A percentile compares a stretch with the other conserved stretches of the same genome.
Evolutionary conservation across 1,140 invertebrate genomes (phyloP).

Genomic region (Drosophila sp.): DNA sequence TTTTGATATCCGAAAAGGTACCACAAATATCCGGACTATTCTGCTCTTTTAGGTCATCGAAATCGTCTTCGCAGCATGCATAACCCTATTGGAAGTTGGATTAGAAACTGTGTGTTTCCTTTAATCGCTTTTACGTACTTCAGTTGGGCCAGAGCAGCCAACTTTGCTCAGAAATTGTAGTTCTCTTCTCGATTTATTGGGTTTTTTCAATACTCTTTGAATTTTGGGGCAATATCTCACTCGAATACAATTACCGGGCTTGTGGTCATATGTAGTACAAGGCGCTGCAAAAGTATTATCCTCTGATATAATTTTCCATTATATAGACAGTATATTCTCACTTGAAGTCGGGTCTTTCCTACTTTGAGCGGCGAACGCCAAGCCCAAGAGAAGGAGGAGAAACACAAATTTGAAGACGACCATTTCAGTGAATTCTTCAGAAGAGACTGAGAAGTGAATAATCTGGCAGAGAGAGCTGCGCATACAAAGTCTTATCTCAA

Average conservation of each 20-base stretch:
- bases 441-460: constrained; percentile 5
- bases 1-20: neutral
- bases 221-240: too few relatives aligned
- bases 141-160: too few relatives aligned
- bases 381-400: neutral
- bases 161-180: too few relatives aligned
- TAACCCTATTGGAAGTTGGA: too few relatives aligned
- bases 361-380: neutral
- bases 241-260: neutral
- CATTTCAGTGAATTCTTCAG: neutral
- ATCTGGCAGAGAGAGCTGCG: too few relatives aligned
- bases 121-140: too few relatives aligned
- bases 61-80: neutral
- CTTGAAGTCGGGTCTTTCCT: neutral
- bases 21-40: neutral
- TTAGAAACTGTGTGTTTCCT: too few relatives aligned
- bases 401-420: neutral
- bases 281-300: neutral
- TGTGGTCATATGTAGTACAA: neutral
- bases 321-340: neutral
- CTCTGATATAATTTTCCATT: neutral
- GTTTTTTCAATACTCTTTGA: too few relatives aligned
- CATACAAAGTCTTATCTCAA: too few relatives aligned
- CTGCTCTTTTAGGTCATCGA: neutral
- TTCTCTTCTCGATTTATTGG: too few relatives aligned